These are phyloP conservation scores for Patiria miniata DNA, from an alignment of 35 echinoderm and acorn worm genomes.

Conservation along the genomic window DNA sequence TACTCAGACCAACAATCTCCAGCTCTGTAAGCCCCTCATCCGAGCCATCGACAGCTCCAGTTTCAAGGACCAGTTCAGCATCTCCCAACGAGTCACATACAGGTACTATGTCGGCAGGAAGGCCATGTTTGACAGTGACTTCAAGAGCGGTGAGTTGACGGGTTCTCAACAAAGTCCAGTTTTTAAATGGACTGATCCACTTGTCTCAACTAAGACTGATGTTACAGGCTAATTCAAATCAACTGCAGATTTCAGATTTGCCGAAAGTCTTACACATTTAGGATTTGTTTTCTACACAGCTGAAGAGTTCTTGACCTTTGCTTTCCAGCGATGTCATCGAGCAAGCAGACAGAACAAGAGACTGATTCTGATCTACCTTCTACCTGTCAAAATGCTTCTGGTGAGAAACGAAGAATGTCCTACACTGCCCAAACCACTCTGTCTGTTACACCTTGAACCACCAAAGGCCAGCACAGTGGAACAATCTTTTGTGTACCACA, in stretches of 20 bases:
- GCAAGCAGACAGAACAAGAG: constrained; percentile 88
- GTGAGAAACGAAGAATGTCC: constrained; percentile 39
- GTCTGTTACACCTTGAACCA: too few species aligned
- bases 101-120: constrained; percentile 97
- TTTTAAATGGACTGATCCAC: too few species aligned
- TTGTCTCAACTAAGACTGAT: too few species aligned
- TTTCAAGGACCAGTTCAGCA: constrained; percentile 81
- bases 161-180: neutral
- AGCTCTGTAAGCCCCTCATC: constrained; percentile 92
- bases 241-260: too few species aligned
- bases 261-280: too few species aligned
- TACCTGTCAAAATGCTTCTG: constrained; percentile 97
- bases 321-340: constrained; percentile 82
- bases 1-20: constrained; percentile 87
- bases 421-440: neutral
- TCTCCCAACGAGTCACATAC: constrained; percentile 93
- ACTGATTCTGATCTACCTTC: constrained; percentile 85
- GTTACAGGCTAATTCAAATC: too few species aligned
- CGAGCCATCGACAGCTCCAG: constrained; percentile 89
- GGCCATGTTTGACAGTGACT: constrained; percentile 98
- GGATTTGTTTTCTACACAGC: constrained; percentile 45
- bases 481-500: too few species aligned
- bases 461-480: too few species aligned
- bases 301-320: constrained; percentile 86
- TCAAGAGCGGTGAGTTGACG: constrained; percentile 77